These are phyloP conservation scores for Polyodon spathula DNA, from an alignment of 2,113 vertebrate genomes.

Conservation along the genomic window DNA sequence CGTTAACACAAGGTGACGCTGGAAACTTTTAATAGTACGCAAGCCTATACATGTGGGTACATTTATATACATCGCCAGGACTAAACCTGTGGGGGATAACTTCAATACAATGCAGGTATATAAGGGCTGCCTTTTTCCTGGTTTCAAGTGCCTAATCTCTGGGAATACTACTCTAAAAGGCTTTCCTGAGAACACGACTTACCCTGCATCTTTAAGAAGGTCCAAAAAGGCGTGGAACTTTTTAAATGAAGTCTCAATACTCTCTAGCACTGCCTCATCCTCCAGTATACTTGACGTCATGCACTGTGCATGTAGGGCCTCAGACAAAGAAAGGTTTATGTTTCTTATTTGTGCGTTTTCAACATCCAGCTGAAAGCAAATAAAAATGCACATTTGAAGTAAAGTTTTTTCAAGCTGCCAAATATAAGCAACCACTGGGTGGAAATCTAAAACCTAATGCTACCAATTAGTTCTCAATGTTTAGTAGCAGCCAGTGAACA, in stretches of 20 bases:
- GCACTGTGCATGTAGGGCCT: conserved; percentile 57
- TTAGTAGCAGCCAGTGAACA: no score
- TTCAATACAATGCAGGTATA: no score
- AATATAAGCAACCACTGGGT: no score
- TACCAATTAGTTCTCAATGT: no score
- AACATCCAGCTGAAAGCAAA: conserved; percentile 60
- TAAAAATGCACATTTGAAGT: not conserved
- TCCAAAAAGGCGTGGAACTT: conserved; percentile 96
- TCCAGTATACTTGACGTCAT: conserved; percentile 63
- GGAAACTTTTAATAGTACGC: no score
- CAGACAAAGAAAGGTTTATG: conserved; percentile 69
- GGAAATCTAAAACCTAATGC: no score
- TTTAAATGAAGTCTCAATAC: conserved; percentile 83
- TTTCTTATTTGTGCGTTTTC: conserved; percentile 74
- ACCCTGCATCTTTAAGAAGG: conserved; percentile 92
- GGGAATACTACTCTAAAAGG: not conserved
- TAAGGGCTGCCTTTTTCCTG: no score
- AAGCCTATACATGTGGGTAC: no score
- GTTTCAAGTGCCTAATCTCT: no score
- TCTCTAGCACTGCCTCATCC: conserved; percentile 79
- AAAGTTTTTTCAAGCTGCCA: not conserved
- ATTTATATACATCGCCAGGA: no score
- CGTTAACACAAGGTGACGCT: no score
- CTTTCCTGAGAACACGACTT: conserved; percentile 24
- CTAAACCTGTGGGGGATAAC: no score